Percentiles rank a stretch among this genome's conserved stretches.
phyloP scores from a whole-genome alignment of 2,888 invertebrate species.

The Dorcus parallelipipedus region DNA sequence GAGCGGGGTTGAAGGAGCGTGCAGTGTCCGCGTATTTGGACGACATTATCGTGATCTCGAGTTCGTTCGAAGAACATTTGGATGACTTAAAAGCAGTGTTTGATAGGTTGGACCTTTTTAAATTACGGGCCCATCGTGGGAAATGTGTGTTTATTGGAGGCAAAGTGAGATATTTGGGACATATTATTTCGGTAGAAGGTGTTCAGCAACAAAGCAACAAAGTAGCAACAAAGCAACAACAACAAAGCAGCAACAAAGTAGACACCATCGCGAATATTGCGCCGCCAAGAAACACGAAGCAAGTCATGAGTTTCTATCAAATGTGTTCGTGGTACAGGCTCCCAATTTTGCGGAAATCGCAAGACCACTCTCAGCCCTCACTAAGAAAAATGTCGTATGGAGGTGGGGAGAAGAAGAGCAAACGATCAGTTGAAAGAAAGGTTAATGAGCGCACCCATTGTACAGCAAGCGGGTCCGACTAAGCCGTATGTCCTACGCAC shows the following conservation, averaged over 20 bases:
- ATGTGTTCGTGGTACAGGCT: constrained; percentile 24
- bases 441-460: constrained; percentile 14
- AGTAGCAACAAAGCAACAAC: no score
- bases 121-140: constrained; percentile 19
- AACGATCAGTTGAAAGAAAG: no score
- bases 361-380: constrained; percentile 14
- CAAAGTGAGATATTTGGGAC: constrained; percentile 24
- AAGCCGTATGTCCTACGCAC: constrained; percentile 27
- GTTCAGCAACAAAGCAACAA: no score
- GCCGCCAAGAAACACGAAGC: no score
- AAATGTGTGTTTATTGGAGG: constrained; percentile 23
- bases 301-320: constrained; percentile 12
- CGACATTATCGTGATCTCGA: constrained; percentile 27
- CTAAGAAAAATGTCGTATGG: constrained; percentile 20
- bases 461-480: constrained; percentile 24
- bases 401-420: constrained; percentile 12
- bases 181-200: no score
- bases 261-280: no score
- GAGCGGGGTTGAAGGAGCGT: constrained; percentile 19
- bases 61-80: constrained; percentile 25
- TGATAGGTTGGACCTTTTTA: constrained; percentile 15
- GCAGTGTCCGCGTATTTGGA: constrained; percentile 28
- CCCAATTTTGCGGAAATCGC: constrained; percentile 20
- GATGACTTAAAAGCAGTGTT: constrained; percentile 24
- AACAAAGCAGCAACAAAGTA: no score